phyloP scores from a whole-genome alignment of 2,113 vertebrate species.

The Hiodon tergisus region DNA sequence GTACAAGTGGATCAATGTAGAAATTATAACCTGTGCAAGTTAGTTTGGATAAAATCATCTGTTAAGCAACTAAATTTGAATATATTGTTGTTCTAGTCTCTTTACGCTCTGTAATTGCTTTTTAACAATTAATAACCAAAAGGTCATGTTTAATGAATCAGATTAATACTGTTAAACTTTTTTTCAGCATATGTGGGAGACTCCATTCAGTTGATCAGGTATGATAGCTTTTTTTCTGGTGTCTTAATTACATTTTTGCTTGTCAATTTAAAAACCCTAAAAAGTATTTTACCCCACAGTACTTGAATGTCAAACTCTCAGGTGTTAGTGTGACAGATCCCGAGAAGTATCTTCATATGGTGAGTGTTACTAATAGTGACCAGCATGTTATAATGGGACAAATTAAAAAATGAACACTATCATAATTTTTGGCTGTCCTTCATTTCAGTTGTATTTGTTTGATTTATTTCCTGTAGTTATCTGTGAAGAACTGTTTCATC shows the following conservation, averaged over 20 bases:
- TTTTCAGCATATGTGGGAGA: slow-evolving; percentile 81
- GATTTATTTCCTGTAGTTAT: slow-evolving; percentile 30
- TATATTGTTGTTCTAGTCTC: no score
- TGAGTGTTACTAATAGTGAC: slow-evolving; percentile 41
- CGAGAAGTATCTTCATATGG: slow-evolving; percentile 93
- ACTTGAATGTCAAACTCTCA: slow-evolving; percentile 89
- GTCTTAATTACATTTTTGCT: neutral
- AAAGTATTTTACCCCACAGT: slow-evolving; percentile 53
- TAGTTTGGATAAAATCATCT: no score
- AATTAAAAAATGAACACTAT: no score
- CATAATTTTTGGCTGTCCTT: neutral
- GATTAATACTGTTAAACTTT: neutral
- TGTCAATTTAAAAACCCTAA: neutral
- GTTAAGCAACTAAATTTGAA: no score
- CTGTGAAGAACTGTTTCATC: slow-evolving; percentile 93
- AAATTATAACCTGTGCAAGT: no score
- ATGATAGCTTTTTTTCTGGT: neutral
- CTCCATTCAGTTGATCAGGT: slow-evolving; percentile 93
- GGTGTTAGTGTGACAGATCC: slow-evolving; percentile 92
- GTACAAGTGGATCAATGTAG: no score
- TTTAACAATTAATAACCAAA: no score
- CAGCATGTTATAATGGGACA: no score
- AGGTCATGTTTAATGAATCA: no score
- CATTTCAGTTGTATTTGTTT: slow-evolving; percentile 52
- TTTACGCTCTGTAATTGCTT: no score